Conservation (phyloP, 2,113 vertebrate genomes). For the Vireo altiloquus region DNA sequence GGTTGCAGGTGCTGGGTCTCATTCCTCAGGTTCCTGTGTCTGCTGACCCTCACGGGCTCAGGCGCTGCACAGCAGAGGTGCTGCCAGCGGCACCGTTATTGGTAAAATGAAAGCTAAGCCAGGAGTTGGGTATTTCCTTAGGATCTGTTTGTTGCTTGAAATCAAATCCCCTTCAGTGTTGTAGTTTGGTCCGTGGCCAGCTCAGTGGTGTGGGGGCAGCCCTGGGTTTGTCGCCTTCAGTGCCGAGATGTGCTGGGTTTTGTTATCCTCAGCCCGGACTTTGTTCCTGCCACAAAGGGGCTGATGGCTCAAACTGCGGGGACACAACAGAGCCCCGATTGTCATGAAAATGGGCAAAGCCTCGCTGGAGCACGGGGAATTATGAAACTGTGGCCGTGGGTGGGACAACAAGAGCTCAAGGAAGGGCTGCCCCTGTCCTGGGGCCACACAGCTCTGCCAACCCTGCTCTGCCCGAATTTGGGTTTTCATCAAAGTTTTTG, state of each 20-base stretch:
- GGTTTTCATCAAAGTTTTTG: background rate
- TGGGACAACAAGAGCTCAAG: background rate
- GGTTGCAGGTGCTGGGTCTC: fast-evolving
- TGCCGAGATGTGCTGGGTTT: background rate
- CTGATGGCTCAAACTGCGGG: constrained; percentile 27
- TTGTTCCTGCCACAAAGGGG: constrained; percentile 55
- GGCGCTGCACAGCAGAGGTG: fast-evolving
- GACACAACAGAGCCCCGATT: constrained; percentile 50
- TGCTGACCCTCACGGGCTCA: fast-evolving
- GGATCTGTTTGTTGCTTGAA: background rate
- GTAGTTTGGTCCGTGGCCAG: background rate
- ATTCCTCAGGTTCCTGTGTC: fast-evolving
- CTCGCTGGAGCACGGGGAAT: background rate
- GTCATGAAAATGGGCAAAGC: constrained; percentile 53
- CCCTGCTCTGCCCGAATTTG: background rate
- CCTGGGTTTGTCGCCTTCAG: background rate
- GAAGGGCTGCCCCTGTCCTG: background rate
- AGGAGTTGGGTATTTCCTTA: background rate
- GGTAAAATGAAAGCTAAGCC: background rate
- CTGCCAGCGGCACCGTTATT: background rate
- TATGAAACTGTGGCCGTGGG: background rate
- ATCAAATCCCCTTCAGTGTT: background rate
- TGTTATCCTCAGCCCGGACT: constrained; percentile 15
- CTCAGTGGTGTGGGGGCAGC: background rate
- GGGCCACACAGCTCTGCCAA: background rate